These are phyloP conservation scores for Sebastes melanostomus DNA, from an alignment of 2,797 vertebrate genomes.

Conservation along the genomic window DNA sequence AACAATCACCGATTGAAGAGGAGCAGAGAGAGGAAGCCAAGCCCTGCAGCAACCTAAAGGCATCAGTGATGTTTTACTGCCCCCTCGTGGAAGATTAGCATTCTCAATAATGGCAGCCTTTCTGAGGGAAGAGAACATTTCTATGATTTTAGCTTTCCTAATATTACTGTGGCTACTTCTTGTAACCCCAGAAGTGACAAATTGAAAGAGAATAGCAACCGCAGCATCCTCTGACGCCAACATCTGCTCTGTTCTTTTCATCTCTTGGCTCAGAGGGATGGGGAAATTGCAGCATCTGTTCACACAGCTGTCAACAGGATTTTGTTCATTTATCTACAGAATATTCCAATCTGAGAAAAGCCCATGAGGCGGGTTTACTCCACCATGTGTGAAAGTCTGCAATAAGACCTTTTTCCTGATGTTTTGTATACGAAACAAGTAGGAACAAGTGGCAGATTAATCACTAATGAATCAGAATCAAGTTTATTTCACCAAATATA, in stretches of 20 bases:
- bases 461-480: background rate
- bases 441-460: background rate
- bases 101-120: background rate
- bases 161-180: background rate
- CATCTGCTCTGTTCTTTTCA: slow-evolving; percentile 38
- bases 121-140: background rate
- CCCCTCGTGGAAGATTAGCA: slow-evolving; percentile 53
- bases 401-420: background rate
- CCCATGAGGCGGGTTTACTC: background rate
- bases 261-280: slow-evolving; percentile 16
- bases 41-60: background rate
- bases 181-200: background rate
- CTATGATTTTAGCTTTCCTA: background rate
- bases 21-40: background rate
- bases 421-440: background rate
- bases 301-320: slow-evolving; percentile 37
- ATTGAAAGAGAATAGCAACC: background rate
- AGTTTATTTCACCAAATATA: no score
- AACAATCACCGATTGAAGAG: background rate
- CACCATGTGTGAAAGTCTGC: background rate
- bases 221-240: slow-evolving; percentile 11
- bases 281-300: slow-evolving; percentile 49
- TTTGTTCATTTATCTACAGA: slow-evolving; percentile 24
- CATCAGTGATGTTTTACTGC: slow-evolving; percentile 34
- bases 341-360: background rate